Evolutionary conservation across 2,113 vertebrate genomes (phyloP).

Genomic region (Noturus placidus): DNA sequence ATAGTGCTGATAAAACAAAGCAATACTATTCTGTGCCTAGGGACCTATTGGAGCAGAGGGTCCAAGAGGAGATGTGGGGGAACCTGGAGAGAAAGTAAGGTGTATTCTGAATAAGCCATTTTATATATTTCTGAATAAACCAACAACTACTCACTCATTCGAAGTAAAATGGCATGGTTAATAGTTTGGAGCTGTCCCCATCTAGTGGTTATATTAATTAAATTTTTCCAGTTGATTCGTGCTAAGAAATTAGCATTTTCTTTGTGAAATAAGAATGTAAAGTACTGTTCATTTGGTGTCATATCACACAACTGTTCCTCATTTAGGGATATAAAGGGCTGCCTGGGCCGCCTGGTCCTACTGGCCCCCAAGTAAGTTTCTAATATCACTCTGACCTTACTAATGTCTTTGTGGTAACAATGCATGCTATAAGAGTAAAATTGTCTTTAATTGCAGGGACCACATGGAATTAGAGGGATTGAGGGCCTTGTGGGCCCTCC

Average conservation of each 20-base stretch:
- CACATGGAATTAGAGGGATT: constrained; percentile 71
- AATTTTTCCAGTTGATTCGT: not conserved
- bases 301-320: not conserved
- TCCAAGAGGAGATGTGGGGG: constrained; percentile 72
- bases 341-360: constrained; percentile 69
- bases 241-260: not conserved
- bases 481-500: constrained; percentile 72
- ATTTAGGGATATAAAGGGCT: constrained; percentile 77
- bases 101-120: not conserved
- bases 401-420: not conserved
- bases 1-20: not conserved
- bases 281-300: constrained; percentile 18
- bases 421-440: not conserved
- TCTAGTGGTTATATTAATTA: constrained; percentile 45
- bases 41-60: constrained; percentile 77
- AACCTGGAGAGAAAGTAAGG: constrained; percentile 80
- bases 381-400: not conserved
- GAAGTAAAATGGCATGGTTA: not conserved
- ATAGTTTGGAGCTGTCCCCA: constrained; percentile 37
- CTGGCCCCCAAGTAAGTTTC: constrained; percentile 75
- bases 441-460: constrained; percentile 70
- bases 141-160: not conserved
- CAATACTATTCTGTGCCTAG: constrained; percentile 57
- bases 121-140: not conserved
- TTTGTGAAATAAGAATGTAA: not conserved